Evolutionary conservation across 1,140 invertebrate genomes (phyloP).

Genomic region (Rhagoletis pomonella): DNA sequence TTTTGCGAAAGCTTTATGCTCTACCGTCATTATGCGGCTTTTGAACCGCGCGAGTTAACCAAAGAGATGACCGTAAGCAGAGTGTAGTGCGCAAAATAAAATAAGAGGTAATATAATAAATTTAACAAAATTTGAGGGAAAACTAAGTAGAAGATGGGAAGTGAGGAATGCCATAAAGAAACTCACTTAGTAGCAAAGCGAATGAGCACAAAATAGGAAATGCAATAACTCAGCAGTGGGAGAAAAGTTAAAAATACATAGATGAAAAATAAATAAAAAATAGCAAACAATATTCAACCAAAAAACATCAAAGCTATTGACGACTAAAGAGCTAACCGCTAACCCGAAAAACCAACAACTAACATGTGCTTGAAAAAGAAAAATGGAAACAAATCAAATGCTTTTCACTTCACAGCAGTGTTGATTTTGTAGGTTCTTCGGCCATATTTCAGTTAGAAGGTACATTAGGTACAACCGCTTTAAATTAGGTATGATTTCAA

Average conservation of each 20-base stretch:
- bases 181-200: slow-evolving; percentile 25
- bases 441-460: too few species aligned
- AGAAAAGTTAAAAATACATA: background rate
- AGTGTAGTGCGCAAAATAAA: background rate
- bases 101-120: background rate
- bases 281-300: background rate
- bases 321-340: background rate
- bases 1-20: background rate
- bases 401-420: too few species aligned
- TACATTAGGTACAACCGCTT: too few species aligned
- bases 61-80: background rate
- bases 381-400: too few species aligned
- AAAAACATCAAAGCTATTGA: slow-evolving; percentile 11
- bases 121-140: background rate
- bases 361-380: background rate
- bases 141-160: background rate
- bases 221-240: slow-evolving; percentile 1
- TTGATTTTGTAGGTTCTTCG: too few species aligned
- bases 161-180: background rate
- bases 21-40: background rate
- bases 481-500: too few species aligned
- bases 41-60: background rate
- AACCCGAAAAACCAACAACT: background rate
- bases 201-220: slow-evolving; percentile 35
- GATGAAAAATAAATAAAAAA: background rate